Evolutionary conservation across 2,797 vertebrate genomes (phyloP).

Genomic region (Pogoniulus pusillus): DNA sequence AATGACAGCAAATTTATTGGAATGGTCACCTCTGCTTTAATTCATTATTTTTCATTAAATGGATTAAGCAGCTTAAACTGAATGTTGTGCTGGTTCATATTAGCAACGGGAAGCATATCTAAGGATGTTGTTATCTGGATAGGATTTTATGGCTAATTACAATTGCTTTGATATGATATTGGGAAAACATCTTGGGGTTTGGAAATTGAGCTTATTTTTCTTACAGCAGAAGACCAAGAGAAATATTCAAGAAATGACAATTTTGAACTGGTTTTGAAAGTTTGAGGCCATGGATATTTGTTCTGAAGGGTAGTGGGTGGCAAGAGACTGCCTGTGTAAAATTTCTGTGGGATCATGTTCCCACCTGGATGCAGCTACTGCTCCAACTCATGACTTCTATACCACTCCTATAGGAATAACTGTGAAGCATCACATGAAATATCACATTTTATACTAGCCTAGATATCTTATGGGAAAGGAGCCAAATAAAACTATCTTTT

Average conservation of each 20-base stretch:
- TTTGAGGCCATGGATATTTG: neutral
- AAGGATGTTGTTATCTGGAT: neutral
- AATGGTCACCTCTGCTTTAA: neutral
- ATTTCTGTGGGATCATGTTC: neutral
- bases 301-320: neutral
- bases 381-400: neutral
- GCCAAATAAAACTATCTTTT: neutral
- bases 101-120: neutral
- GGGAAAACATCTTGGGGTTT: neutral
- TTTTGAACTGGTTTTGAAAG: neutral
- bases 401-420: neutral
- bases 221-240: neutral
- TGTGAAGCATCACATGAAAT: neutral
- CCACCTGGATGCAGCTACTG: neutral
- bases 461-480: neutral
- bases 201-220: neutral
- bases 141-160: conserved; percentile 5
- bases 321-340: neutral
- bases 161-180: neutral
- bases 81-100: neutral
- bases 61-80: neutral
- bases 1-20: neutral
- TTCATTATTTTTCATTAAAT: neutral
- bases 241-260: neutral
- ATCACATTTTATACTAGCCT: neutral